A percentile compares a stretch with the other conserved stretches of the same genome.
Evolutionary conservation across 2,113 vertebrate genomes (phyloP).

Genomic region (Chaetodon auriga): DNA sequence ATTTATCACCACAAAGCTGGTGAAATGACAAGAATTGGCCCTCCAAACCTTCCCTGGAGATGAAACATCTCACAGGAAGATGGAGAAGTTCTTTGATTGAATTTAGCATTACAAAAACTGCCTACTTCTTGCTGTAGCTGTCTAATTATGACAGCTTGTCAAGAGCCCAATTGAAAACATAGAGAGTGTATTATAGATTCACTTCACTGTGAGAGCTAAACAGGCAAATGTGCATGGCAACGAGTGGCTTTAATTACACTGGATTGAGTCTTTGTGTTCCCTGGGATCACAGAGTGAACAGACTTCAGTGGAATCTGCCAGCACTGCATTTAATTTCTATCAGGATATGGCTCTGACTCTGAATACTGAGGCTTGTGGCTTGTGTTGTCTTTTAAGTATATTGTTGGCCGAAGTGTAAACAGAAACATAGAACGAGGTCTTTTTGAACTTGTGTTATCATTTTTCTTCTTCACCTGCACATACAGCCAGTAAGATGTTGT

Average conservation of each 20-base stretch:
- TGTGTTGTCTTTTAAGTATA: neutral
- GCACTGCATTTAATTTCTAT: neutral
- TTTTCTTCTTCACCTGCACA: neutral
- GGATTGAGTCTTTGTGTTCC: neutral
- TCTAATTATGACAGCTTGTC: slow-evolving; percentile 46
- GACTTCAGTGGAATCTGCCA: neutral
- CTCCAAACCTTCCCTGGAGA: slow-evolving; percentile 82
- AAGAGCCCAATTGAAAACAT: slow-evolving; percentile 39
- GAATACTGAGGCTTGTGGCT: neutral
- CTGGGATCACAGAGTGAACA: neutral
- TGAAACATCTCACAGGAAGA: slow-evolving; percentile 38
- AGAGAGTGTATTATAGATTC: slow-evolving; percentile 32
- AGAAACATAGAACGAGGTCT: neutral
- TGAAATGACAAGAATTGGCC: slow-evolving; percentile 88
- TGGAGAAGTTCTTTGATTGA: slow-evolving; percentile 83
- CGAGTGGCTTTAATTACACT: slow-evolving; percentile 32
- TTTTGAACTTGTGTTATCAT: neutral
- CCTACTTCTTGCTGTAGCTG: slow-evolving; percentile 33
- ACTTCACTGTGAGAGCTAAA: slow-evolving; percentile 20
- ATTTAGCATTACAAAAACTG: slow-evolving; percentile 82
- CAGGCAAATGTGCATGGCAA: slow-evolving; percentile 24
- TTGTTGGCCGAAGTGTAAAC: neutral
- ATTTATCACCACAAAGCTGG: slow-evolving; percentile 88
- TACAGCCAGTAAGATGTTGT: neutral
- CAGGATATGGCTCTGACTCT: neutral